A percentile compares a stretch with the other conserved stretches of the same genome.
phyloP scores from a whole-genome alignment of 2,888 invertebrate genomes.

The Drosophila ezoana region DNA sequence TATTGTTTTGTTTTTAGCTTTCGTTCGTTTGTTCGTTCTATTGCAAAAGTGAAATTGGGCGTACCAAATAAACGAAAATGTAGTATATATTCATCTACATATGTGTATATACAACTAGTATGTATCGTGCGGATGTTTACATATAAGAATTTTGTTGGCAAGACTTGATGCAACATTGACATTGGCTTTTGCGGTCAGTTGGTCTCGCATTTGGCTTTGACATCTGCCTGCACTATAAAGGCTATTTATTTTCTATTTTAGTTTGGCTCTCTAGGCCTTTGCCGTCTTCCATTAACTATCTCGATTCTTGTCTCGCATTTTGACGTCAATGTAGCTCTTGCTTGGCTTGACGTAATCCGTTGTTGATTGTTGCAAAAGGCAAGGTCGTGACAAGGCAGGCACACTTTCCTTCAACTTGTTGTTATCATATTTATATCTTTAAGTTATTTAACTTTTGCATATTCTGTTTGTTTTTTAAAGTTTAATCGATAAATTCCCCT shows the following conservation, averaged over 20 bases:
- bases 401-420: slow-evolving; percentile 15
- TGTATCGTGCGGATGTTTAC: slow-evolving; percentile 12
- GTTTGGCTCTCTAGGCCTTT: slow-evolving; percentile 34
- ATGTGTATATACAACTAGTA: slow-evolving; percentile 7
- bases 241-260: slow-evolving; percentile 60
- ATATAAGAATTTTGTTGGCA: slow-evolving; percentile 56
- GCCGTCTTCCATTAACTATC: slow-evolving; percentile 21
- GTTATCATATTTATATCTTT: slow-evolving; percentile 1
- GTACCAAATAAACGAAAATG: slow-evolving; percentile 28
- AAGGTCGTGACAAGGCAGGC: slow-evolving; percentile 29
- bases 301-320: slow-evolving; percentile 14
- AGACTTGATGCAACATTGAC: slow-evolving; percentile 73
- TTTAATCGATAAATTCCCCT: slow-evolving; percentile 51
- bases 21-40: slow-evolving; percentile 16
- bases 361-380: slow-evolving; percentile 28
- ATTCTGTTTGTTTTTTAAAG: slow-evolving; percentile 43
- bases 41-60: slow-evolving; percentile 40
- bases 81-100: slow-evolving; percentile 13
- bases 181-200: slow-evolving; percentile 66
- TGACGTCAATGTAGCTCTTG: slow-evolving; percentile 18
- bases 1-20: slow-evolving; percentile 48
- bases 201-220: slow-evolving; percentile 62
- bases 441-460: slow-evolving; percentile 1
- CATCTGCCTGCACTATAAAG: slow-evolving; percentile 55
- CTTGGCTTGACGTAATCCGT: slow-evolving; percentile 9